Conservation (phyloP, 2,113 vertebrate genomes). For the Macaca fascicularis region DNA sequence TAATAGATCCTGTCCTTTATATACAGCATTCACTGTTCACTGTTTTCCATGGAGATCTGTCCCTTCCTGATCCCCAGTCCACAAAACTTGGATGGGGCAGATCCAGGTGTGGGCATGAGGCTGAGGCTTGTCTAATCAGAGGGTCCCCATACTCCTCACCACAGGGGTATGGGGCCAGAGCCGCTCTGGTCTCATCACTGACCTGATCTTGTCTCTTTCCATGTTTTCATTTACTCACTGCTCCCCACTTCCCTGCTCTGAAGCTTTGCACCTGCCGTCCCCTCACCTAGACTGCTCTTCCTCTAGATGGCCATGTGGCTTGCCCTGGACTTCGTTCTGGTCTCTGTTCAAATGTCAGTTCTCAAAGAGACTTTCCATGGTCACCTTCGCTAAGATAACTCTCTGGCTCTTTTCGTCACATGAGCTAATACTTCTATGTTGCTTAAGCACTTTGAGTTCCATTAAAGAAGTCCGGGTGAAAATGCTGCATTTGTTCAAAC, state of each 20-base stretch:
- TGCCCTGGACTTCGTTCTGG: not conserved
- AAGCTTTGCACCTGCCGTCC: not conserved
- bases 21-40: not conserved
- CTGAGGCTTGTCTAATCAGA: not conserved
- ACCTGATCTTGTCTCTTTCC: not conserved
- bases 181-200: not conserved
- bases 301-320: not conserved
- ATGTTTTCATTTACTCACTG: not conserved
- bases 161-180: rapidly evolving
- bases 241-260: not conserved
- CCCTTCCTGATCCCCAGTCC: not conserved
- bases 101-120: not conserved
- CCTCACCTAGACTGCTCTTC: no score
- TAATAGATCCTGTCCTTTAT: not conserved
- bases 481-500: not conserved
- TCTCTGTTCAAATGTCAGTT: not conserved
- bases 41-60: not conserved
- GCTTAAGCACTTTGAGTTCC: not conserved
- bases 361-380: not conserved
- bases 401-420: not conserved
- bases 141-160: not conserved
- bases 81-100: not conserved
- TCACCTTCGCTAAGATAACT: not conserved
- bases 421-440: not conserved
- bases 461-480: not conserved